Base-by-base conservation (phyloP, 2,113 vertebrate species). In the Tor tambroides region DNA sequence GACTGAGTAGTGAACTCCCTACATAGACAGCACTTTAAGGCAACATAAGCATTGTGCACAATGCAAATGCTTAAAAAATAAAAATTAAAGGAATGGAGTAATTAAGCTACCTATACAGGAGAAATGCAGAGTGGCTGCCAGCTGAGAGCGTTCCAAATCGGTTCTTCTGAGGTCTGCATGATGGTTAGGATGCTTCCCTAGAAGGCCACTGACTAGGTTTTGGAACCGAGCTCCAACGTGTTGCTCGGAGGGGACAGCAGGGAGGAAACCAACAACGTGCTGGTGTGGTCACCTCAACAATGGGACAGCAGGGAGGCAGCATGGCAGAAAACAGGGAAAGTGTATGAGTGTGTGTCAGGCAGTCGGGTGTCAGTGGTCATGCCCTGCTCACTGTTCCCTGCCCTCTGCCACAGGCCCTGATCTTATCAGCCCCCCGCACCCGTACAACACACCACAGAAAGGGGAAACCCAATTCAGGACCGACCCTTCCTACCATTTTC, bases 401-500 rank as follows among this genome's bases (percentile, higher is more conserved):
- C 77, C 88, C 90, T 61, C 35, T 81, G 91, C 92, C 85, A 93
- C 87, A 69, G 90, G 90, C 85, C 89, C 92, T 90, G 95, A 95
- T 95, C 90, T 94, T 97, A 98, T 97, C 96, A 94, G 86, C 82
- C 85, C 78, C 89, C 89, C 90, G 91, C 93, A 92, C 91, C 94
- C 93, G 92, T 90, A 90, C 89, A 90, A 88, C 92, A 92, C 90
- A 89, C 91, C 87, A 85, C 72, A 71, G 75, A 86, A 92, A 92
- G 35, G 91, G 94, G 92, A 94, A 95, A 96, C 96, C 96, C 94
- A 93, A 93, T 92, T 94, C 87, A 91, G 92, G 96, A 93, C 96
- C 98, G 96, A 97, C 96, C 96, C 97, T 98, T 98, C 97, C 97
- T 96, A 91, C 88, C 91, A 96, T 95, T 94, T 96, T 96, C 96